phyloP scores from a whole-genome alignment of 2,888 invertebrate genomes.

The Andrena bucephala region DNA sequence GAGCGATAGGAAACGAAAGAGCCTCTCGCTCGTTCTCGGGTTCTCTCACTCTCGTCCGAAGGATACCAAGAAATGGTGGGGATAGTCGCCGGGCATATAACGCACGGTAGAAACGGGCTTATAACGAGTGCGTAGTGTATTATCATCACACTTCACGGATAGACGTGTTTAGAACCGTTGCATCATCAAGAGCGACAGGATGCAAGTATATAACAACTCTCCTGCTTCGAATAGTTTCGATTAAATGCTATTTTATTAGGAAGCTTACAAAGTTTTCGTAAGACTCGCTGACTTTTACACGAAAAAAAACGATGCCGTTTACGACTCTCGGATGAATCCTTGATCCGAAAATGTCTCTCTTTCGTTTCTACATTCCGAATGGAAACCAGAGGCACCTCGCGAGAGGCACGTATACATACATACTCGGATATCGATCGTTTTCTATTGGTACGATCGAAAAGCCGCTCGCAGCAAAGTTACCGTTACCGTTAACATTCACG shows the following conservation, averaged over 20 bases:
- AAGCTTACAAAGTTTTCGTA: conserved; percentile 60
- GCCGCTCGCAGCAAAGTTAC: neutral
- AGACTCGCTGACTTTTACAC: conserved; percentile 50
- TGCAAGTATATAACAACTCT: neutral
- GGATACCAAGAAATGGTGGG: too few species aligned
- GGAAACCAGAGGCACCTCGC: conserved; percentile 27
- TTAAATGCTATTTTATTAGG: conserved; percentile 62
- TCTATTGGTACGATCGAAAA: conserved; percentile 14
- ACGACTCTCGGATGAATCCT: conserved; percentile 10
- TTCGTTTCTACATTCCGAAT: neutral
- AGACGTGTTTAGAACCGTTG: neutral
- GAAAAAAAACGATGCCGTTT: conserved; percentile 33
- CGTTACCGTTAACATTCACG: neutral
- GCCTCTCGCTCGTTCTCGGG: too few species aligned
- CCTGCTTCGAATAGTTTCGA: conserved; percentile 15
- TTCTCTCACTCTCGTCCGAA: too few species aligned
- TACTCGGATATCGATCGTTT: neutral
- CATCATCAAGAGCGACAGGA: neutral
- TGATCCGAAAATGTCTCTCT: conserved; percentile 7
- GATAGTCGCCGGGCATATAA: too few species aligned
- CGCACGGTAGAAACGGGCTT: too few species aligned
- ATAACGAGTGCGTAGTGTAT: too few species aligned
- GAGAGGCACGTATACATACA: conserved; percentile 16
- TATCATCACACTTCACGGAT: too few species aligned
- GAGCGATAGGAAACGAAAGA: too few species aligned